Base-by-base conservation (phyloP, 2,888 invertebrate species). In the Aporophyla lueneburgensis region DNA sequence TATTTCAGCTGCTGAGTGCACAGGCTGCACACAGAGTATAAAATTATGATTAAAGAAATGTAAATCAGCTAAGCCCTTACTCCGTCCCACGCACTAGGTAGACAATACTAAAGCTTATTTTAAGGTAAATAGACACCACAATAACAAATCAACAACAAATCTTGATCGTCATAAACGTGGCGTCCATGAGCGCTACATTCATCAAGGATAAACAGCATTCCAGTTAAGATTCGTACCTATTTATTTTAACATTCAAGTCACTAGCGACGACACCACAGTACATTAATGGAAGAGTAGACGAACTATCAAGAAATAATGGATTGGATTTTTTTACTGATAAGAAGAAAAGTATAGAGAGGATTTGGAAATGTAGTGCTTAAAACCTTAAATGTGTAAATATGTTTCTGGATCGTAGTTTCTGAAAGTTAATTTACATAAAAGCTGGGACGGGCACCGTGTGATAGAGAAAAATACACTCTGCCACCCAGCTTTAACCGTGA, bases 201-300 rank as follows among this genome's bases (percentile, higher is more conserved):
- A 77, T 76, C 69, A 81, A 70, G 77, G 72, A 76, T 74, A 83
- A 81, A 82, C 84, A 81, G 82, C 83, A 76, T 80, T 71, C 80
- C 63, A 80, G 82, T 83, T 79, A 88, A 87, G 85, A 85, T 86
- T 81, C 77, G 67, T 82, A 71, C 63, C 80, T 80, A 84, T 85
- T 83, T 88, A 86, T 88, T 89, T 90, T 83, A 85, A 83, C 85
- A 90, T 90, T 90, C 91, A 84, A 88, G 86, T 87, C 91, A 87
- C 79, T 71, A 72, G 78, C 76, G 72, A 76, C 62, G 78, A 72
- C 73, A 81, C 21, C 53, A 66, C 14, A 75, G 81, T 66, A 40
- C 21, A 66, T 21, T 9, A 12, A 12, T 49, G 14, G 1, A 24
- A 19, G 82, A 85, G 81, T 69, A 81, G 53, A 40, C 21, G 1